phyloP scores from a whole-genome alignment of 2,888 invertebrate species.

The Polyommatus icarus region DNA sequence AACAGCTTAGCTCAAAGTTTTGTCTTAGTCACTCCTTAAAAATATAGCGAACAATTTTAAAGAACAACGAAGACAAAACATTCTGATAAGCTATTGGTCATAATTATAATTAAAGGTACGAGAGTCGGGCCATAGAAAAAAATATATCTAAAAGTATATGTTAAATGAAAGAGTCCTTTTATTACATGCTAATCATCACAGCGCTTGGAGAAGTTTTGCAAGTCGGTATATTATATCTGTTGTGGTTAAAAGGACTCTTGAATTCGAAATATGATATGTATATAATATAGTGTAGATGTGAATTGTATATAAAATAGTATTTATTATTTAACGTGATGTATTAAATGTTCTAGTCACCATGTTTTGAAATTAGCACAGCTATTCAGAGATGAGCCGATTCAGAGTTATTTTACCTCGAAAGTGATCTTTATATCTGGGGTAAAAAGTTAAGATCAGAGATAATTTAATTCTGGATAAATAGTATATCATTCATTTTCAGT shows the following conservation, averaged over 20 bases:
- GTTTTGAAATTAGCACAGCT: slow-evolving; percentile 37
- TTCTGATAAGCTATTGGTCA: background rate
- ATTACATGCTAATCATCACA: background rate
- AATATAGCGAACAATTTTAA: no score
- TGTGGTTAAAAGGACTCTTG: background rate
- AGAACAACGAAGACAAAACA: background rate
- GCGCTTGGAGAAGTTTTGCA: no score
- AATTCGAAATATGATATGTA: background rate
- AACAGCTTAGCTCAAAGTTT: no score
- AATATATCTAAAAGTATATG: background rate
- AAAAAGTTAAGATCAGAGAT: background rate
- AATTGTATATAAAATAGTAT: slow-evolving; percentile 27
- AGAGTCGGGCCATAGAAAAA: background rate
- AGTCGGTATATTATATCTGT: background rate
- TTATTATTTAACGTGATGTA: slow-evolving; percentile 26
- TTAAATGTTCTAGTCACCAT: slow-evolving; percentile 42
- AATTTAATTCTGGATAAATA: background rate
- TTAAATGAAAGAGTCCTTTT: background rate
- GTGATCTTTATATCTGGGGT: background rate
- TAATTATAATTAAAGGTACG: no score
- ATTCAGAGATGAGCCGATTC: slow-evolving; percentile 22
- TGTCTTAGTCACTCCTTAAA: no score
- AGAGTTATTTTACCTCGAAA: background rate
- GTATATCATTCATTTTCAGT: background rate
- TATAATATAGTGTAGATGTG: slow-evolving; percentile 19